Base-by-base conservation (phyloP, 2,797 vertebrate species). In the Epinephelus awoara region DNA sequence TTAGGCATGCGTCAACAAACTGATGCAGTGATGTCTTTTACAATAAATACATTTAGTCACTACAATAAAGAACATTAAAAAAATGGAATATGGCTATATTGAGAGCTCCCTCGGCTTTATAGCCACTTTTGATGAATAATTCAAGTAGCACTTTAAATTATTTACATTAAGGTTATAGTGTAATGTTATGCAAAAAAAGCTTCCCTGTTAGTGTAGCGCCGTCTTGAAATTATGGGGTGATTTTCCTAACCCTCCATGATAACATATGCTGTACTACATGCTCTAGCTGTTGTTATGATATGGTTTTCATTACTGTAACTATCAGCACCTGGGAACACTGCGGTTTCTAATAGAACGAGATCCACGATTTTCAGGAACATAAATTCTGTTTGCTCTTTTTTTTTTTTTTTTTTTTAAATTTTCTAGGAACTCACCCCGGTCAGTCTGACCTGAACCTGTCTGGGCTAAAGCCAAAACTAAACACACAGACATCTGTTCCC, bases 131-230 rank as follows among this genome's bases (percentile, higher is more conserved):
- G 87, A 87, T 95, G 80, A 94, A 92, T 93, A 89, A 94, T 93
- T 92, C 83, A 94, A 70, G 78, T 54, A 42, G 81, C 63, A 67
- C 67, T 90, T 91, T 95, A 75, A 91, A 93, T 94, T 88, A 94
- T 95, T 95, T 85, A 94, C 88, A 86, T 88, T 83, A 92, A 92
- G 88, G 91, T 92, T 89, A 89, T 82, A 80, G 86, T 84, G 80
- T 88, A 90, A 90, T 88, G 80, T 82, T 89, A 84, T 88, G 86
- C 79, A 85, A 86, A 88, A 79, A 87, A 87, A 72, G 50, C 68
- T 64, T 75, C 67, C 63, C 69, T 85, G 85, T 87, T 87, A 84
- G 79, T 84, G 63, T 81, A 54, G 75, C 73, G 61, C 73, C 77
- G 42, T 88, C 74, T 90, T 82, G n/a, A 79, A 83, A 84, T 92